phyloP scores from a whole-genome alignment of 92 coral and sea anemone species.

The Parazoanthus atlanticus region DNA sequence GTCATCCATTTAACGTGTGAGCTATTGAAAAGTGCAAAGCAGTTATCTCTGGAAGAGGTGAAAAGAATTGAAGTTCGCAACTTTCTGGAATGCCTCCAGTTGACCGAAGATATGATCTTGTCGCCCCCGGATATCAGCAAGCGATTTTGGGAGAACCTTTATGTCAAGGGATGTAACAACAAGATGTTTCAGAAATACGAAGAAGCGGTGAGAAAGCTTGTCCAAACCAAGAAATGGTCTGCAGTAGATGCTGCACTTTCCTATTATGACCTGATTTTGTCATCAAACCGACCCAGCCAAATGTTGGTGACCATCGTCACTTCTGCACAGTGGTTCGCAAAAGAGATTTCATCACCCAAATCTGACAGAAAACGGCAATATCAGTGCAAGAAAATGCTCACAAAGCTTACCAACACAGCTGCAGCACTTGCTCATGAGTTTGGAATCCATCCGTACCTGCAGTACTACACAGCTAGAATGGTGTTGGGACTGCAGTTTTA shows the following conservation, averaged over 20 bases:
- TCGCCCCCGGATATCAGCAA: conserved; percentile 45
- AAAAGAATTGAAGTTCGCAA: conserved; percentile 21
- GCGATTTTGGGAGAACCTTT: conserved; percentile 39
- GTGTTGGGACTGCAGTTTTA: conserved; percentile 54
- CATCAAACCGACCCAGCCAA: conserved; percentile 38
- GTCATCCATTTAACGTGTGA: conserved; percentile 41
- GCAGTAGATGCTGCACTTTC: conserved; percentile 40
- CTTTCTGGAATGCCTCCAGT: conserved; percentile 41
- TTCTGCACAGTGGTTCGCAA: conserved; percentile 62
- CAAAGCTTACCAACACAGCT: conserved; percentile 43
- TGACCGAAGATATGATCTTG: conserved; percentile 32
- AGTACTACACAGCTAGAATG: conserved; percentile 44
- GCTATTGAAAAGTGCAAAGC: conserved; percentile 1
- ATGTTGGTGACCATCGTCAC: conserved; percentile 39
- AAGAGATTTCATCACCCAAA: conserved; percentile 30
- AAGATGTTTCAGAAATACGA: conserved; percentile 61
- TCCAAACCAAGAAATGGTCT: conserved; percentile 23
- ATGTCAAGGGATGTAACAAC: conserved; percentile 42
- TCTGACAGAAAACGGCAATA: conserved; percentile 25
- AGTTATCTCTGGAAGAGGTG: conserved; percentile 21
- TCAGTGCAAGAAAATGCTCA: conserved; percentile 51
- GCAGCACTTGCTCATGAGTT: conserved; percentile 53
- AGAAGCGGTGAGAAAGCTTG: conserved; percentile 43
- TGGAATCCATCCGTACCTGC: conserved; percentile 49
- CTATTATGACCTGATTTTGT: conserved; percentile 39